A percentile compares a stretch with the other conserved stretches of the same genome.
Conservation (phyloP, 2,113 vertebrate species). For the Catharus minimus region DNA sequence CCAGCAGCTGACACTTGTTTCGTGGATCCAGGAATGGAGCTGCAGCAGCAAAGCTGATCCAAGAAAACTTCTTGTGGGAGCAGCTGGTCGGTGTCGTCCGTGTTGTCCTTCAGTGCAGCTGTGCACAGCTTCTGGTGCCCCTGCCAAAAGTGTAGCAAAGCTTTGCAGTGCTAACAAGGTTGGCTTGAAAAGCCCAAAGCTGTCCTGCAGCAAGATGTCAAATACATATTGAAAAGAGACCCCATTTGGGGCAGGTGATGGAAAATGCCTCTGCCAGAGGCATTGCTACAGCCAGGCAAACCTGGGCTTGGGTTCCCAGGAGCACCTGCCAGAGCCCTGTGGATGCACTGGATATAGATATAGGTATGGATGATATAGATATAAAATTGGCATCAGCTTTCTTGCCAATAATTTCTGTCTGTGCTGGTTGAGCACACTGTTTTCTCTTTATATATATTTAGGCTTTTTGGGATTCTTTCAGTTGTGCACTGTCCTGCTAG, state of each 20-base stretch:
- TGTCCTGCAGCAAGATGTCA: not conserved
- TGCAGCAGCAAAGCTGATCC: slow-evolving; percentile 20
- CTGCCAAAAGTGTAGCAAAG: slow-evolving; percentile 31
- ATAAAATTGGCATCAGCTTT: not conserved
- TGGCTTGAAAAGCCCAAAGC: not conserved
- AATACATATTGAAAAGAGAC: fast-evolving
- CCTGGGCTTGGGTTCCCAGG: not conserved
- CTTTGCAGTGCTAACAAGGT: not conserved
- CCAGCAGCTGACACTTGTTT: slow-evolving; percentile 56
- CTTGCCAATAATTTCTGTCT: not conserved
- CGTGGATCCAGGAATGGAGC: slow-evolving; percentile 6
- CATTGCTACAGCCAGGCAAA: not conserved
- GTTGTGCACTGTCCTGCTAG: not conserved
- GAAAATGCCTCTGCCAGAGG: not conserved
- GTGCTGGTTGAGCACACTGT: not conserved
- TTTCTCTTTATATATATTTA: not conserved
- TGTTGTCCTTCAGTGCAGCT: slow-evolving; percentile 40
- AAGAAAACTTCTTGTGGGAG: slow-evolving; percentile 38
- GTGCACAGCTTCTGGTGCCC: not conserved
- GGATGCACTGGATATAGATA: not conserved
- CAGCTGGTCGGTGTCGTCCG: slow-evolving; percentile 24
- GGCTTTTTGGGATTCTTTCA: not conserved
- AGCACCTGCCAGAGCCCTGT: not conserved
- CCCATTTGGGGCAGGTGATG: not conserved
- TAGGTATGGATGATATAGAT: no score